phyloP scores from a whole-genome alignment of 1,140 invertebrate genomes.

The Zaprionus inermis region DNA sequence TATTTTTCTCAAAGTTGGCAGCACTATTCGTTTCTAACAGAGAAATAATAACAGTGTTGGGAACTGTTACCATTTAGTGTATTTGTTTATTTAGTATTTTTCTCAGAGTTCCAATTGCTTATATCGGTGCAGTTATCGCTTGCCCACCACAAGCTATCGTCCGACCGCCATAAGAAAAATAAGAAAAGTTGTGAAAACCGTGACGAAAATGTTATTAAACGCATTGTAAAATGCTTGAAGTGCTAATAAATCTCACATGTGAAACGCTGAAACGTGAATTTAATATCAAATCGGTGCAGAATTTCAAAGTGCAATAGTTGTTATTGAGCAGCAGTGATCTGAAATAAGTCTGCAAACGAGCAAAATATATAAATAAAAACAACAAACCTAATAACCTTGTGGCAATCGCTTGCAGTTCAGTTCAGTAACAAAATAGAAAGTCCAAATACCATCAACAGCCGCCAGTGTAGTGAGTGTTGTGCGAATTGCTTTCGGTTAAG shows the following conservation, averaged over 20 bases:
- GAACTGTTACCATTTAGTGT: background rate
- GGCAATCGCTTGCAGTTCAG: constrained; percentile 46
- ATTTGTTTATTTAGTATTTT: background rate
- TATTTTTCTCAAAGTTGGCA: no score
- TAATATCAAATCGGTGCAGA: constrained; percentile 65
- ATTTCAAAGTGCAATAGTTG: constrained; percentile 71
- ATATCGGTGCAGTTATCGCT: constrained; percentile 12
- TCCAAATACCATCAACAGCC: constrained; percentile 61
- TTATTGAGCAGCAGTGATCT: constrained; percentile 32
- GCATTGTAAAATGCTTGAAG: constrained; percentile 70
- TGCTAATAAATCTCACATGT: constrained; percentile 61
- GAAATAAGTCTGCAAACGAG: constrained; percentile 50
- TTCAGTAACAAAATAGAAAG: constrained; percentile 66
- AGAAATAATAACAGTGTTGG: background rate
- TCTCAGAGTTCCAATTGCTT: background rate
- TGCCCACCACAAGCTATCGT: constrained; percentile 47
- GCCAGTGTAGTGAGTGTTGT: constrained; percentile 71
- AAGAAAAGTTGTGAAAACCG: constrained; percentile 58
- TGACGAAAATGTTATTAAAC: constrained; percentile 68
- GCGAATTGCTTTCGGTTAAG: constrained; percentile 40
- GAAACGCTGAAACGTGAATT: constrained; percentile 59
- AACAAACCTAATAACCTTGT: constrained; percentile 68
- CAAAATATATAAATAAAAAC: constrained; percentile 58
- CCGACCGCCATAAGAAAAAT: constrained; percentile 57
- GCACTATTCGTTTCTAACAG: background rate